Evolutionary conservation across 2,113 vertebrate genomes (phyloP).

Genomic region (Malaclemys terrapin): DNA sequence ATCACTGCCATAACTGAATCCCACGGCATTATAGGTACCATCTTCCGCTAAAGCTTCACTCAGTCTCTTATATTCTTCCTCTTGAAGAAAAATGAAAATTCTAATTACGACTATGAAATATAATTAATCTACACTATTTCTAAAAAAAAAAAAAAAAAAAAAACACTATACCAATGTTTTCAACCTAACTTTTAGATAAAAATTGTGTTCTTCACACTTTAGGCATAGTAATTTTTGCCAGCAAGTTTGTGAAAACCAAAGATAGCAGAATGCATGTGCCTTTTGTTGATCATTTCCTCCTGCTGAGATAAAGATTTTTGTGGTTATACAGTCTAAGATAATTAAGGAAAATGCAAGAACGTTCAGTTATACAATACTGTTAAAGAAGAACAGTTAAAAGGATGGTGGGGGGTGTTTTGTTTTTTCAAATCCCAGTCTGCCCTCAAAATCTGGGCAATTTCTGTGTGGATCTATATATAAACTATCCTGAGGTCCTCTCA

Average conservation of each 20-base stretch:
- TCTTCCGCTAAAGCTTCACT: conserved; percentile 97
- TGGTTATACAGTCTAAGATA: conserved; percentile 68
- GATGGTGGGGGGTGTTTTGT: conserved; percentile 51
- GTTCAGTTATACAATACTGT: conserved; percentile 74
- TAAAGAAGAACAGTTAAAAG: conserved; percentile 78
- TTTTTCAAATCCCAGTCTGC: conserved; percentile 82
- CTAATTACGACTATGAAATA: conserved; percentile 56
- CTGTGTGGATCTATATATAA: conserved; percentile 85
- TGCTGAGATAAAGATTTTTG: conserved; percentile 67
- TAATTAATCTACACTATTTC: conserved; percentile 21
- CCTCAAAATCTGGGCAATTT: conserved; percentile 83
- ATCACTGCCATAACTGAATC: conserved; percentile 94
- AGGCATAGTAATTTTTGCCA: conserved; percentile 61
- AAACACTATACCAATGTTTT: conserved; percentile 1
- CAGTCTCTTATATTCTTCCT: conserved; percentile 98
- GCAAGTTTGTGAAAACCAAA: conserved; percentile 52
- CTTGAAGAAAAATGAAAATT: conserved; percentile 84
- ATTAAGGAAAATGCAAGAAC: conserved; percentile 61
- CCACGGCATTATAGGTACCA: conserved; percentile 93
- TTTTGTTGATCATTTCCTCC: conserved; percentile 70
- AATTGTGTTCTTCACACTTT: conserved; percentile 49
- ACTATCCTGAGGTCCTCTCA: conserved; percentile 89
- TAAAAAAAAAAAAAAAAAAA: conserved; percentile 22
- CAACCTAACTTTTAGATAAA: conserved; percentile 65
- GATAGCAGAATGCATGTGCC: conserved; percentile 60